Evolutionary conservation across 2,888 invertebrate genomes (phyloP), one percentile per base, ranked within the genome.

Genomic region (Tortrix viridana): DNA sequence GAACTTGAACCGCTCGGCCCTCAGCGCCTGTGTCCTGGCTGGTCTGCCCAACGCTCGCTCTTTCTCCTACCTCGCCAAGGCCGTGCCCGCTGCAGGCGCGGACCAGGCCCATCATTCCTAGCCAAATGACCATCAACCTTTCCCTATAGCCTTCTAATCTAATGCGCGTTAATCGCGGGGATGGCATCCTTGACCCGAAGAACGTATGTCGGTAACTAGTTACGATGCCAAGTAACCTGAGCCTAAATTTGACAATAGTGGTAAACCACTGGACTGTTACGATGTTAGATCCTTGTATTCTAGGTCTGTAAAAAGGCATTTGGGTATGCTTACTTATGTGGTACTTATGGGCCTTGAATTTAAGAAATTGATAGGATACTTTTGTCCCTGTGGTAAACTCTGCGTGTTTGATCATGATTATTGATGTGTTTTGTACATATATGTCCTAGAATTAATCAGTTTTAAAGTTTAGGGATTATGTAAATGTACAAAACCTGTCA

Each of bases 1-100:
- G 96, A 96, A 96, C 80, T 85, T 97, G 41, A 96, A 96, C 81
- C 93, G 97, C 18, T 96, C 96, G 60, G 97, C 97, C 0, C 86
- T 97, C 26, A 95, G 95, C 74, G 96, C 96, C 1, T 96, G 96
- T 82, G 96, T 96, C 1, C 89, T 97, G 46, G 86, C 93, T n/a
- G 96, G 95, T 3, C 90, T 96, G 18, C 93, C 94, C 1, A 96
- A 96, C 75, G 94, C 94, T 0, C 92, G 92, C 52, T 95, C 95
- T 7, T 96, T 95, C 80, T 95, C 95, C 0, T 94, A 91, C 68
- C 80, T 91, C 9, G 88, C 90, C 41, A 92, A 91, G 66, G 89
- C 91, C 0, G 90, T 91, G 1, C 91, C 91, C 0, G 92, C 91
- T 12, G 91, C 92, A 0, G 91, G 90, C 2, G 92, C 91, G 0